These are phyloP conservation scores for Apogon hyalosoma DNA, from an alignment of 2,797 vertebrate genomes.

Conservation along the genomic window DNA sequence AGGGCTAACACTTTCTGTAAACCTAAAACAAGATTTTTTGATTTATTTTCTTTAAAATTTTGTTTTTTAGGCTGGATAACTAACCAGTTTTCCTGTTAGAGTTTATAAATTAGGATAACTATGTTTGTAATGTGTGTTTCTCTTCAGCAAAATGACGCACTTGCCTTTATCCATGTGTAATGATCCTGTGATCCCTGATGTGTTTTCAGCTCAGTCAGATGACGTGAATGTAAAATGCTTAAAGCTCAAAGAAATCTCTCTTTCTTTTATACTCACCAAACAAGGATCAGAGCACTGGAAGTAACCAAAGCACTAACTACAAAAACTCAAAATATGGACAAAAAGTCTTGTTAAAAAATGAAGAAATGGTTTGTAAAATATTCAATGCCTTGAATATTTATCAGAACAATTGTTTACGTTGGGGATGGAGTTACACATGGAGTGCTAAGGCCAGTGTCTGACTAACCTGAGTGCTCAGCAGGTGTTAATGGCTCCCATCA, in stretches of 20 bases:
- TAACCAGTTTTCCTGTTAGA: background rate
- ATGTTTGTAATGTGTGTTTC: slow-evolving; percentile 56
- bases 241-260: slow-evolving; percentile 35
- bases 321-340: slow-evolving; percentile 32
- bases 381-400: slow-evolving; percentile 57
- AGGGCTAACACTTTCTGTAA: too few species aligned
- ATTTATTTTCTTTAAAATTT: background rate
- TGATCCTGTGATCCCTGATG: slow-evolving; percentile 38
- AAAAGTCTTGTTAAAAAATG: slow-evolving; percentile 15
- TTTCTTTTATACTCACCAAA: slow-evolving; percentile 37
- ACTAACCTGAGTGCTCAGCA: slow-evolving; percentile 54
- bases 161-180: slow-evolving; percentile 33
- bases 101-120: slow-evolving; percentile 13
- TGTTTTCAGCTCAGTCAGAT: slow-evolving; percentile 36
- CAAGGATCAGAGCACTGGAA: background rate
- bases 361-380: slow-evolving; percentile 50
- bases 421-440: slow-evolving; percentile 35
- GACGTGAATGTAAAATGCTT: slow-evolving; percentile 48
- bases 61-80: background rate
- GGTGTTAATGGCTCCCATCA: slow-evolving; percentile 50
- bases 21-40: too few species aligned
- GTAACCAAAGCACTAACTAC: slow-evolving; percentile 29
- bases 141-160: slow-evolving; percentile 51
- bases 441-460: slow-evolving; percentile 52
- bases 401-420: slow-evolving; percentile 62